Base-by-base conservation (phyloP, 2,888 invertebrate genomes). In the Arrhopalites spinosus region DNA sequence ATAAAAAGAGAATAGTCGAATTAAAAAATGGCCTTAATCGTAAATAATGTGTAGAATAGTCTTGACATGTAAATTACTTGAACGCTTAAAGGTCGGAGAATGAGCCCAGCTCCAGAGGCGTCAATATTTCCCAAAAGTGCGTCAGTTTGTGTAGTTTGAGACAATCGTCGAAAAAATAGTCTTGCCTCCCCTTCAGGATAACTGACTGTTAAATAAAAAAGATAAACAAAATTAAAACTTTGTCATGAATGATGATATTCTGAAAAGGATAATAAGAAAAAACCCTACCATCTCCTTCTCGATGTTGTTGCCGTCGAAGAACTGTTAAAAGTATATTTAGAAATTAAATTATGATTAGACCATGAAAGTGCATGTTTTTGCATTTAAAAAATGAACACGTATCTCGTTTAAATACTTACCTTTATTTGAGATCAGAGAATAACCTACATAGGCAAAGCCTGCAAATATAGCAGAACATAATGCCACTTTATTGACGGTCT, bases 371-470 rank as follows among this genome's bases (percentile, higher is more conserved):
- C n/a, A n/a, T n/a, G n/a, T n/a, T n/a, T n/a, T n/a, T n/a, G n/a
- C n/a, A n/a, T n/a, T n/a, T n/a, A n/a, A n/a, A n/a, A n/a, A n/a
- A n/a, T n/a, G n/a, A n/a, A n/a, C n/a, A n/a, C n/a, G n/a, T n/a
- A n/a, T n/a, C n/a, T n/a, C n/a, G n/a, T n/a, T n/a, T n/a, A n/a
- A n/a, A n/a, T n/a, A n/a, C n/a, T n/a, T n/a, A n/a, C n/a, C n/a
- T n/a, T n/a, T n/a, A n/a, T n/a, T 86, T 76, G 85, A 83, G 11
- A 86, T 86, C 11, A 86, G 85, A 11, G 86, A 86, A 79, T 87
- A 87, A 1, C 87, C 87, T 27, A 87, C 87, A 81, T 87, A 87
- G 1, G 87, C 87, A 81, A 87, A 87, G 20, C 87, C 87, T 47
- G 87, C 87, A 83, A 87, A 86, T 70, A 87, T 86, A 50, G 87